Evolutionary conservation across 2,888 invertebrate genomes (phyloP).

Genomic region (Coleophora deauratella): DNA sequence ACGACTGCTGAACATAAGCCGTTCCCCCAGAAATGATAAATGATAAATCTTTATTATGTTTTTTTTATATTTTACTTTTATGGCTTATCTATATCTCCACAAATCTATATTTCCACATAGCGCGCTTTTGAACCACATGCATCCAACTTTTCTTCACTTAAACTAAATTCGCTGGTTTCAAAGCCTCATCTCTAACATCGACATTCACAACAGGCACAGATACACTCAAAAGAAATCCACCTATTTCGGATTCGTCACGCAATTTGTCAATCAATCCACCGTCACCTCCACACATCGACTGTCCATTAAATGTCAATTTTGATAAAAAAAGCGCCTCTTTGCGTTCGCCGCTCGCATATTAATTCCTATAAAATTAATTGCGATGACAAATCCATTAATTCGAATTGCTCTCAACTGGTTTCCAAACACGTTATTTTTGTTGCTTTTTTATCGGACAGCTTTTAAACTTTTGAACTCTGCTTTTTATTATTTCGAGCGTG

Average conservation of each 20-base stretch:
- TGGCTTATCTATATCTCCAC: too few species aligned
- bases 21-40: too few species aligned
- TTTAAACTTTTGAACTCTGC: constrained; percentile 22
- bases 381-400: constrained; percentile 73
- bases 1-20: too few species aligned
- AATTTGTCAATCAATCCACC: constrained; percentile 70
- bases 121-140: too few species aligned
- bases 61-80: too few species aligned
- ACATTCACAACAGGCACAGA: constrained; percentile 56
- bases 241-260: constrained; percentile 72
- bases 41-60: too few species aligned
- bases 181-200: constrained; percentile 39
- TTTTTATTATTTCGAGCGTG: constrained; percentile 5
- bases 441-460: constrained; percentile 10
- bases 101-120: too few species aligned
- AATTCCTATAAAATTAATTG: constrained; percentile 72
- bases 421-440: constrained; percentile 7
- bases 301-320: constrained; percentile 69
- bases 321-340: constrained; percentile 52
- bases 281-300: constrained; percentile 59
- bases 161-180: constrained; percentile 12
- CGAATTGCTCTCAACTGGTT: constrained; percentile 54
- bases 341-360: constrained; percentile 66
- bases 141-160: background rate
- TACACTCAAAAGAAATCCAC: constrained; percentile 68